Evolutionary conservation across 2,113 vertebrate species (phyloP), one percentile per base, ranked within the genome.

Genomic region (Phaethornis superciliosus): DNA sequence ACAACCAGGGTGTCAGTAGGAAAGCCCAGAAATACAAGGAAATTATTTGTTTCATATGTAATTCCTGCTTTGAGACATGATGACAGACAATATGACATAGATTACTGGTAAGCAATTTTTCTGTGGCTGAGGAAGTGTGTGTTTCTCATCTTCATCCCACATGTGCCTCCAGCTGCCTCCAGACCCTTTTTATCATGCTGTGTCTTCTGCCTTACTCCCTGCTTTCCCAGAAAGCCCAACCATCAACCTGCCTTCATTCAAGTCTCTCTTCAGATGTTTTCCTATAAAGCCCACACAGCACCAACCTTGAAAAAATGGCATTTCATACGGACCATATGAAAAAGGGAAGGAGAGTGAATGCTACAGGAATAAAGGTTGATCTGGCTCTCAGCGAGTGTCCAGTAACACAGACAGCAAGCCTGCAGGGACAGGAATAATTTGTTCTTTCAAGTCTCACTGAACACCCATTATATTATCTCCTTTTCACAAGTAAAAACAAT

Each of bases 121-220:
- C 46, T 3, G 0, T 10, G 6, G 14, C 71, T 37, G 21, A 68
- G 32, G 72, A 69, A 51, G 14, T 1, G 16, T 4, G 0, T 4
- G 10, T 10, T 26, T 33, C 87, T 84, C 30, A 51, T 55, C 35
- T 26, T 40, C 54, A 60, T 51, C 55, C 46, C 82, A 47, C 6
- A 24, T 2, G 1, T 52, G 40, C 75, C 17, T 27, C 40, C 67
- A 72, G 55, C 55, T 5, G 14, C 47, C 59, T 54, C 70, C 79
- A 84, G 60, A 28, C 37, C 63, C 26, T 49, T 79, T 60, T 37
- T 58, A 37, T 69, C 59, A 44, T 27, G 5, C 51, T 23, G 8
- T 12, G 18, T n/a, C 47, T 81, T 33, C 56, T n/a, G 40, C 35
- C 10, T 17, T 23, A 11, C 44, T 44, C 58, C 30, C 58, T 24